Conservation (phyloP, 2,113 vertebrate species). For the Apteryx mantelli region DNA sequence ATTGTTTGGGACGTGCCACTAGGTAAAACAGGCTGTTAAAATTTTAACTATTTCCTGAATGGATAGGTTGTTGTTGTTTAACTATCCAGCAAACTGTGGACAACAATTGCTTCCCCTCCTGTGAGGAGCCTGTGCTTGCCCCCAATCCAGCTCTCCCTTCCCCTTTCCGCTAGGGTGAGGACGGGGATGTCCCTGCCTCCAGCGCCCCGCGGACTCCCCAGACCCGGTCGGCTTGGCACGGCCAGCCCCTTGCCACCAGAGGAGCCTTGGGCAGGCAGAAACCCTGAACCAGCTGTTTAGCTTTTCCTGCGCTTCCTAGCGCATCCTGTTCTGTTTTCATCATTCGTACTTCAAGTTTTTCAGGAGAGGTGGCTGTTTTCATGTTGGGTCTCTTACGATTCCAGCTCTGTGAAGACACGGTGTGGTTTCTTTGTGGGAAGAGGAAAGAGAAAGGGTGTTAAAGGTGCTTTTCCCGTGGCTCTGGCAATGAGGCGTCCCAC, state of each 20-base stretch:
- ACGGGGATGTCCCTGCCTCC: background rate
- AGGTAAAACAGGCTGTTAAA: background rate
- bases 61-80: background rate
- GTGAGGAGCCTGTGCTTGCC: background rate
- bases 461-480: background rate
- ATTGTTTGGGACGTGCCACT: background rate
- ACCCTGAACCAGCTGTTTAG: background rate
- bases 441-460: background rate
- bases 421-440: background rate
- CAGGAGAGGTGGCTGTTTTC: background rate
- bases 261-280: background rate
- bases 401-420: fast-evolving
- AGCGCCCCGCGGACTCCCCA: fast-evolving
- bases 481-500: fast-evolving
- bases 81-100: fast-evolving
- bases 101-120: background rate
- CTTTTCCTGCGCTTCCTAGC: background rate
- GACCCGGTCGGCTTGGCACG: fast-evolving
- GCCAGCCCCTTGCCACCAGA: background rate
- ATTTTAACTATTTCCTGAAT: background rate
- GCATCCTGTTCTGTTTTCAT: background rate
- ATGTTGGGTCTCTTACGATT: background rate
- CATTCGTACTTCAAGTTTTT: background rate
- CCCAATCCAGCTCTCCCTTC: background rate
- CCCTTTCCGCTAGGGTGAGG: fast-evolving